Percentiles rank a stretch among this genome's conserved stretches.
These are phyloP conservation scores for Leptobrachium leishanense DNA, from an alignment of 2,113 vertebrate species.

Conservation along the genomic window DNA sequence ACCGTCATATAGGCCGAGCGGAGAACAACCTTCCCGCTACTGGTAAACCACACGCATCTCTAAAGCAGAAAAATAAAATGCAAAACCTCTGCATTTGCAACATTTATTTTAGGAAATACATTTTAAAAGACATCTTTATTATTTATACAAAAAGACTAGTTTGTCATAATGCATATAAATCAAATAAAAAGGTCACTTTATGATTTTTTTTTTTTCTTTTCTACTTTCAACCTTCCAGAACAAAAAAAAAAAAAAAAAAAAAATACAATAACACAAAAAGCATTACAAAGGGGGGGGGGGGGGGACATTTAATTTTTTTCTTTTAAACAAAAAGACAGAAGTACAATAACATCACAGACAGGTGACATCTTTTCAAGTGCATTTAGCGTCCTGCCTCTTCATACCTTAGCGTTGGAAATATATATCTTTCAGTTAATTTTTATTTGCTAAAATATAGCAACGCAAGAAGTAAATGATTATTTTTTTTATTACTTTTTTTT, in stretches of 20 bases:
- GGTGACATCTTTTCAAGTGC: conserved; percentile 55
- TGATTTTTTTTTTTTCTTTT: conserved; percentile 50
- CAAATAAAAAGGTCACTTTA: conserved; percentile 67
- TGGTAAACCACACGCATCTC: not conserved
- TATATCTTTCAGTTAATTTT: conserved; percentile 55
- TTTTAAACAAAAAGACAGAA: conserved; percentile 36
- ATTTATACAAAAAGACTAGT: conserved; percentile 83
- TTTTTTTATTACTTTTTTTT: conserved; percentile 1
- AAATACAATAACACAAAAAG: conserved; percentile 51
- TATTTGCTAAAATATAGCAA: conserved; percentile 76
- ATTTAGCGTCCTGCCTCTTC: conserved; percentile 47
- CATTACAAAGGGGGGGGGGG: conserved; percentile 13
- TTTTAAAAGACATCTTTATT: conserved; percentile 82
- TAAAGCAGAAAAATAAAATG: not conserved
- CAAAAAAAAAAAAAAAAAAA: conserved; percentile 53
- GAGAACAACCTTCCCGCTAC: not conserved
- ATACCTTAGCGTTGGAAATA: conserved; percentile 53
- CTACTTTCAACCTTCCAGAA: conserved; percentile 5
- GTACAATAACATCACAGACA: conserved; percentile 51
- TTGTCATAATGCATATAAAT: conserved; percentile 83
- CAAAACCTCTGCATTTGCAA: conserved; percentile 71
- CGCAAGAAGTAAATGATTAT: conserved; percentile 60
- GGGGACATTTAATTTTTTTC: conserved; percentile 25
- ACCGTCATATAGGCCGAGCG: not conserved
- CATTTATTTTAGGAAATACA: conserved; percentile 96